These are phyloP conservation scores for Campylorhamphus procurvoides DNA, from an alignment of 2,113 vertebrate species.

Conservation along the genomic window DNA sequence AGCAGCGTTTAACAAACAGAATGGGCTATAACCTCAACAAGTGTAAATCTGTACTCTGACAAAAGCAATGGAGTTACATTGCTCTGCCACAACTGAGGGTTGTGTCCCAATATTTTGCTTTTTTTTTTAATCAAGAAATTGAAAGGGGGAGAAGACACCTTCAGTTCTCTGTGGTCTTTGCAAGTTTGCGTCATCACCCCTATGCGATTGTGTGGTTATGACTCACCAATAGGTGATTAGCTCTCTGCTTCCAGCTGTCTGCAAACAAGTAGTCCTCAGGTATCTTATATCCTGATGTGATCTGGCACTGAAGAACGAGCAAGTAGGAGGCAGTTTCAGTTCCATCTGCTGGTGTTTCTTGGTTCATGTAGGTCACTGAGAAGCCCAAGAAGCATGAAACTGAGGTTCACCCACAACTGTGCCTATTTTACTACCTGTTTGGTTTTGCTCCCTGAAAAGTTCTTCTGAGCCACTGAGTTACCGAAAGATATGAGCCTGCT, in stretches of 20 bases:
- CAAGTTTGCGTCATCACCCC: neutral
- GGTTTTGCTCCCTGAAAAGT: neutral
- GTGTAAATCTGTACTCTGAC: neutral
- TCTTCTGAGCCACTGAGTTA: neutral
- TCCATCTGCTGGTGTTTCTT: neutral
- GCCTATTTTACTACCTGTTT: neutral
- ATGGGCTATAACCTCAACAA: neutral
- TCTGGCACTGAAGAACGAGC: slow-evolving; percentile 24
- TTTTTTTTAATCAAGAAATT: neutral
- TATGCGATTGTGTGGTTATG: neutral
- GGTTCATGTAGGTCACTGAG: neutral
- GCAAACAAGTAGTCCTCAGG: neutral
- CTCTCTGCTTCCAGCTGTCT: neutral
- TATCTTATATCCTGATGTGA: neutral
- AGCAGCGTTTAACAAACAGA: neutral
- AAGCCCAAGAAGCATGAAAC: neutral
- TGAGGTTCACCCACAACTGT: neutral
- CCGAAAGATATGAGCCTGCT: neutral
- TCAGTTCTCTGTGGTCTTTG: neutral
- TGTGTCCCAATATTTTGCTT: neutral
- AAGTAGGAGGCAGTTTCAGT: neutral
- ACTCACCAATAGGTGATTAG: slow-evolving; percentile 9
- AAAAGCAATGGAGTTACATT: neutral
- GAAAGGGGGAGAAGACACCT: neutral
- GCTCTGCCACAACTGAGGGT: neutral